A percentile compares a stretch with the other conserved stretches of the same genome.
Evolutionary conservation across 1,140 invertebrate species (phyloP).

Genomic region (Drosophila pallidifrons): DNA sequence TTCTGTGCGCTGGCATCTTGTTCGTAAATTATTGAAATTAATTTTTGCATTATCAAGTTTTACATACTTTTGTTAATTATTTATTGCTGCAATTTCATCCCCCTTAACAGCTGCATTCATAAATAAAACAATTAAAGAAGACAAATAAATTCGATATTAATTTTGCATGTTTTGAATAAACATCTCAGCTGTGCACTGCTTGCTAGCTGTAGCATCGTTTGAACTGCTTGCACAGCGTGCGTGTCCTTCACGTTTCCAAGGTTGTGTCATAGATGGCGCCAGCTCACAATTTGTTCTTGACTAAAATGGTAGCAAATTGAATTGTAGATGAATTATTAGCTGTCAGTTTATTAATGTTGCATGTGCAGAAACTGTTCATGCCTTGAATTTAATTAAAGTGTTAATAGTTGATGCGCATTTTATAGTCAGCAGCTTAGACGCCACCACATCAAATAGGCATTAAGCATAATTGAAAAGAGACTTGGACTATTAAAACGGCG

Average conservation of each 20-base stretch:
- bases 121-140: constrained; percentile 17
- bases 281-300: not conserved
- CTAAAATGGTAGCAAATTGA: not conserved
- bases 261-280: constrained; percentile 63
- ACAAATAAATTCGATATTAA: constrained; percentile 1
- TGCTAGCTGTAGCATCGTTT: constrained; percentile 25
- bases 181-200: constrained; percentile 21
- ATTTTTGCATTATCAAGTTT: constrained; percentile 66
- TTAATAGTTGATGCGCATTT: not conserved
- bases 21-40: constrained; percentile 70
- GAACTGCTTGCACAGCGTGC: constrained; percentile 58
- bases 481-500: not conserved
- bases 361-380: not conserved
- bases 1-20: constrained; percentile 28
- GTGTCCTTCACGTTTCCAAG: constrained; percentile 34
- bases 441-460: not conserved
- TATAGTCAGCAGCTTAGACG: not conserved
- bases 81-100: constrained; percentile 29
- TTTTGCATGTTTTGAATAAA: not conserved
- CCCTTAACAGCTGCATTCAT: constrained; percentile 16
- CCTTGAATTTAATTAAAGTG: constrained; percentile 7
- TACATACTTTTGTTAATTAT: constrained; percentile 63
- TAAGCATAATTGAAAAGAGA: not conserved
- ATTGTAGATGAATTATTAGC: not conserved
- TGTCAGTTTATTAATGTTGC: not conserved